Evolutionary conservation across 2,113 vertebrate species (phyloP).

Genomic region (Psilopsiagon aurifrons): DNA sequence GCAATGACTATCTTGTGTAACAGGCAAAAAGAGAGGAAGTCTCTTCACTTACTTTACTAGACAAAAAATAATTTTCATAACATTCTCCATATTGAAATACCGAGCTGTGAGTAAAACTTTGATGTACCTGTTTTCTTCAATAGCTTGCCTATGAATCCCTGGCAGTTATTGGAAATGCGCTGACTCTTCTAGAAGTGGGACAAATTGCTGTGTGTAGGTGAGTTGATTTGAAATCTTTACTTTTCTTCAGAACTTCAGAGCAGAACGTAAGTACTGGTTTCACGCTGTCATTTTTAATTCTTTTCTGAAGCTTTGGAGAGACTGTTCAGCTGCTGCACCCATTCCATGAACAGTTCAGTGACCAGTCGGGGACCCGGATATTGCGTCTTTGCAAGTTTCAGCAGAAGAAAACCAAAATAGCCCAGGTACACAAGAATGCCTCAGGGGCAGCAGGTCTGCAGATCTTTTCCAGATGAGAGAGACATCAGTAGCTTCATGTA

Average conservation of each 20-base stretch:
- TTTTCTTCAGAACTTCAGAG: background rate
- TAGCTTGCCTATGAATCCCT: slow-evolving; percentile 96
- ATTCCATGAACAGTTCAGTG: slow-evolving; percentile 92
- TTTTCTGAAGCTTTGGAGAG: slow-evolving; percentile 88
- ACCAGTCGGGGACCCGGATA: slow-evolving; percentile 89
- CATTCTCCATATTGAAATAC: background rate
- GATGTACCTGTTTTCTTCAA: background rate
- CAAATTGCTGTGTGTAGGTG: slow-evolving; percentile 98
- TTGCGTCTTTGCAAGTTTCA: slow-evolving; percentile 93
- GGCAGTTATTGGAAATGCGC: slow-evolving; percentile 93
- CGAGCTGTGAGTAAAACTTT: background rate
- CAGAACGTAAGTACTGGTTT: background rate
- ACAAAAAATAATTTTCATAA: background rate
- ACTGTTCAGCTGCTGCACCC: slow-evolving; percentile 93
- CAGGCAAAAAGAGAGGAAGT: background rate
- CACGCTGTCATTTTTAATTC: background rate
- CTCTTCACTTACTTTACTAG: background rate
- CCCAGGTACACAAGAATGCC: slow-evolving; percentile 80
- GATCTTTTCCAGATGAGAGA: background rate
- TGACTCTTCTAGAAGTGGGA: slow-evolving; percentile 93
- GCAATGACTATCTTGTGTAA: background rate
- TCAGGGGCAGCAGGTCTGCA: background rate
- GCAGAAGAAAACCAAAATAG: slow-evolving; percentile 97
- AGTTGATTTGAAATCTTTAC: slow-evolving; percentile 13
- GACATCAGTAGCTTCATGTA: background rate